Percentiles rank a stretch among this genome's conserved stretches.
Conservation (phyloP, 2,113 vertebrate species). For the Pantherophis guttatus region DNA sequence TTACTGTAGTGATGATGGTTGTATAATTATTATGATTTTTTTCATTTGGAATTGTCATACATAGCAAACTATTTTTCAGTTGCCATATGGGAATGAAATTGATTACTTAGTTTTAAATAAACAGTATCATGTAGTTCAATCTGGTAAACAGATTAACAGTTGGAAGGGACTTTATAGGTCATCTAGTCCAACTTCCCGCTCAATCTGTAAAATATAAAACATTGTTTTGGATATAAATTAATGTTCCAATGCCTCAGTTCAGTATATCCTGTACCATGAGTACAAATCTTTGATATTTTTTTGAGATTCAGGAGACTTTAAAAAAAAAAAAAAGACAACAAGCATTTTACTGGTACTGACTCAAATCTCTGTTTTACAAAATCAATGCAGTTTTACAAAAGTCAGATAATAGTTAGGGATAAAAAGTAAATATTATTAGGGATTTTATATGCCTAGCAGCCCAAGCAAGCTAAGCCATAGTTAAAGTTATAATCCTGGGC, state of each 20-base stretch:
- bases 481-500: neutral
- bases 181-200: neutral
- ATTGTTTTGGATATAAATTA: neutral
- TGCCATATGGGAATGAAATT: neutral
- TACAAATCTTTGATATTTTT: neutral
- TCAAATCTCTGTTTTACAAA: neutral
- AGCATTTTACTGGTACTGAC: neutral
- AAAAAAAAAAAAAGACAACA: neutral
- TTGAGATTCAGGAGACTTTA: neutral
- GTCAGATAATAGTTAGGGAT: neutral
- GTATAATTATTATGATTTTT: neutral
- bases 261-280: neutral
- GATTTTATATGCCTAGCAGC: neutral
- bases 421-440: neutral
- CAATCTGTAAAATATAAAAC: neutral
- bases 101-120: neutral
- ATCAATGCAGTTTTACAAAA: neutral
- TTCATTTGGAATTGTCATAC: neutral
- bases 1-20: neutral
- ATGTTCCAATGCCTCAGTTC: neutral
- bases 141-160: neutral
- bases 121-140: neutral
- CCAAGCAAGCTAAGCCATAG: neutral
- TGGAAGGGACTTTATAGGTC: too few relatives aligned
- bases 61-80: neutral